Evolutionary conservation across 2,797 vertebrate species (phyloP), one percentile per base, ranked within the genome.

Genomic region (Lutjanus argentimaculatus): DNA sequence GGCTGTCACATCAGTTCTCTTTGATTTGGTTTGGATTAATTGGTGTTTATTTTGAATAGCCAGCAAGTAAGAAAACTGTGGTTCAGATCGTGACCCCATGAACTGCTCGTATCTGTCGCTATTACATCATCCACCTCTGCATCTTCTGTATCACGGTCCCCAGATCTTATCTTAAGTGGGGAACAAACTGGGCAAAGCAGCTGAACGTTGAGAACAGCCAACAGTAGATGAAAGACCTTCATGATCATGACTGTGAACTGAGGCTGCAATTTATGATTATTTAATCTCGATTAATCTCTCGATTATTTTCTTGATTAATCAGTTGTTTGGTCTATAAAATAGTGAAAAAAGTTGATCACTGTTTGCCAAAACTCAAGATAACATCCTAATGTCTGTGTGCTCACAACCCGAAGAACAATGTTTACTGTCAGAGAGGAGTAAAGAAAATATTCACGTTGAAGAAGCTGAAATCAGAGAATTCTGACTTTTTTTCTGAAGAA

Each of bases 131-230:
- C 43, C 1, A 3, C 53, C 17, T 53, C 62, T 52, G 7, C 17
- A 6, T 45, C 36, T 49, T 43, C 36, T 67, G 12, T 22, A 19
- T 25, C 0, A 3, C 36, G 43, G 48, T 36, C 25, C 22, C 2
- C 19, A 42, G 56, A 30, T 72, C 10, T 48, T 62, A 61, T 76
- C 58, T 58, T 7, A 15, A 49, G 45, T 3, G 48, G 1, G n/a
- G 19, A 67, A 52, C 74, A 70, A 10, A 42, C 8, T 63, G n/a
- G 12, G 13, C 36, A 67, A 61, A 57, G 6, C 52, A 74, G 48
- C 56, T 25, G 43, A 52, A 36, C 25, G 53, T 10, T 69, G n/a
- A 22, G 36, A 58, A 69, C 8, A 64, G 17, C 1, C 45, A 53
- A 14, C 9, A 1, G 3, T 36, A 15, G 17, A 56, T 51, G 17